Conservation (phyloP, 2,888 invertebrate species). For the Agrochola lota region DNA sequence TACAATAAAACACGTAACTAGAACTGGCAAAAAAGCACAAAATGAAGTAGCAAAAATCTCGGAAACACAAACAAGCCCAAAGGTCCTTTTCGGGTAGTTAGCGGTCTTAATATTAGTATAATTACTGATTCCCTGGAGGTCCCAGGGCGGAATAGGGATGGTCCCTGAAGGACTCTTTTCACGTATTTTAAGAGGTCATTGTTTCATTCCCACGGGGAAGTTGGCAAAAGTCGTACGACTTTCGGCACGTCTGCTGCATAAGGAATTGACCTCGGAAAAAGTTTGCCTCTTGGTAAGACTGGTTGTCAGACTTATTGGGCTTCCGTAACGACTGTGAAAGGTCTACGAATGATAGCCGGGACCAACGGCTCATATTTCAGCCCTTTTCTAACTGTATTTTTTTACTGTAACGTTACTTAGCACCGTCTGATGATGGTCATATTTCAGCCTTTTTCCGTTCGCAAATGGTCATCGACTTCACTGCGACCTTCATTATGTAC, state of each 20-base stretch:
- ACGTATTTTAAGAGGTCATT: constrained; percentile 39
- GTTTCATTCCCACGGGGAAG: constrained; percentile 39
- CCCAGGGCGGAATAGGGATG: constrained; percentile 3
- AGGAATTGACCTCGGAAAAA: constrained; percentile 49
- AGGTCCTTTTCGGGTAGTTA: constrained; percentile 13
- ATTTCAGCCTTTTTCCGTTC: not conserved
- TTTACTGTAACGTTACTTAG: not conserved
- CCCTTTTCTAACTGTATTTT: no score
- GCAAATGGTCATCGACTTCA: not conserved
- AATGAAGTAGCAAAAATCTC: constrained; percentile 10
- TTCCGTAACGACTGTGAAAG: not conserved
- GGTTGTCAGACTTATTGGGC: not conserved
- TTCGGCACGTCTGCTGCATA: constrained; percentile 33
- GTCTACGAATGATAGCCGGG: no score
- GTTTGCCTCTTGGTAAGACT: constrained; percentile 18
- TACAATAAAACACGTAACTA: not conserved
- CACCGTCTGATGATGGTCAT: no score
- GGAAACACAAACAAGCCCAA: constrained; percentile 5
- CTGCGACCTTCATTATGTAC: not conserved
- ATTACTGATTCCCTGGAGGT: constrained; percentile 22
- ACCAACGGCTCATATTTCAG: not conserved
- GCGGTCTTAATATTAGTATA: constrained; percentile 39
- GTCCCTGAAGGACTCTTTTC: constrained; percentile 35
- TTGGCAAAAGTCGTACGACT: constrained; percentile 42
- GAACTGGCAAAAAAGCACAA: not conserved